These are phyloP conservation scores for Macrobrachium nipponense DNA, from an alignment of 1,140 invertebrate species.

Conservation along the genomic window DNA sequence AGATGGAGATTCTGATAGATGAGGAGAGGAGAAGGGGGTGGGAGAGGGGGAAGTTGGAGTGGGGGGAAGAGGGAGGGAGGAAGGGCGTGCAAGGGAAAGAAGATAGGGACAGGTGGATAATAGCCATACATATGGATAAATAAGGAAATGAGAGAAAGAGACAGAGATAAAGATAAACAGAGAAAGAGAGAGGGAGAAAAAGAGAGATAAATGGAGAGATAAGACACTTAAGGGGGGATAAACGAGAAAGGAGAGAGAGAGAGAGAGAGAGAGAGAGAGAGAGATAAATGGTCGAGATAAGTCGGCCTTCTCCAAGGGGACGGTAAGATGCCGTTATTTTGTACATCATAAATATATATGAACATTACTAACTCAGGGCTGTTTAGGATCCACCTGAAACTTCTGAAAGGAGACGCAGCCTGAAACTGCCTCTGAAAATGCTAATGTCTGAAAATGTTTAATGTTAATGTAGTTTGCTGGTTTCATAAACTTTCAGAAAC, in stretches of 20 bases:
- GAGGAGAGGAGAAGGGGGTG: not conserved
- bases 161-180: slow-evolving; percentile 13
- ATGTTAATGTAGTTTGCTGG: too few relatives aligned
- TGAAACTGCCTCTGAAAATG: too few relatives aligned
- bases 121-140: too few relatives aligned
- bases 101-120: not conserved
- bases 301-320: not conserved
- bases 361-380: too few relatives aligned
- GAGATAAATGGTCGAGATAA: not conserved
- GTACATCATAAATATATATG: too few relatives aligned
- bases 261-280: not conserved
- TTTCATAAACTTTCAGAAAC: too few relatives aligned
- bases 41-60: not conserved
- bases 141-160: not conserved
- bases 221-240: not conserved
- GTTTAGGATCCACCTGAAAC: too few relatives aligned
- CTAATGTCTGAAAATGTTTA: too few relatives aligned
- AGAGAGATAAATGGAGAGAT: not conserved
- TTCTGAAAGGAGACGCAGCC: too few relatives aligned
- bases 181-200: slow-evolving; percentile 16
- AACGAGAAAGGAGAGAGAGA: not conserved
- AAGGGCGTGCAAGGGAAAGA: not conserved
- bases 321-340: too few relatives aligned
- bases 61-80: not conserved
- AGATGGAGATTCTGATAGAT: not conserved